phyloP scores from a whole-genome alignment of 2,113 vertebrate genomes.

The Microtus montanus region DNA sequence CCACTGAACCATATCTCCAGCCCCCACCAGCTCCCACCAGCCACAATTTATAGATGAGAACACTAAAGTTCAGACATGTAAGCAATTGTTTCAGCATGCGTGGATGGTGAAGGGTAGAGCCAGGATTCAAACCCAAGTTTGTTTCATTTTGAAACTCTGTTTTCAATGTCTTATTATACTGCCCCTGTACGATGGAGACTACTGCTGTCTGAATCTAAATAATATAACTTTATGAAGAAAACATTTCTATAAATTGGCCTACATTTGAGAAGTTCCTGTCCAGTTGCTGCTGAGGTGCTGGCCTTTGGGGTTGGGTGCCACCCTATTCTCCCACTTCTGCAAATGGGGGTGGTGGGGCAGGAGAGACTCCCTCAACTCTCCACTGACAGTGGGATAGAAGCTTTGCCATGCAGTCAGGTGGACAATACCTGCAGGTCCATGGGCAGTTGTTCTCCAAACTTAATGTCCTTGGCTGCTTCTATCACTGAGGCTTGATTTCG shows the following conservation, averaged over 20 bases:
- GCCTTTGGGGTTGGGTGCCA: neutral
- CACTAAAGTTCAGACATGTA: neutral
- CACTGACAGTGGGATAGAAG: neutral
- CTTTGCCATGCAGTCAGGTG: neutral
- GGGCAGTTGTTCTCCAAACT: slow-evolving; percentile 81
- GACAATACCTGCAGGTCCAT: slow-evolving; percentile 87
- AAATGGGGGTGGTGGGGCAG: neutral
- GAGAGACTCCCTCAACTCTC: neutral
- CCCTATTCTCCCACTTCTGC: neutral
- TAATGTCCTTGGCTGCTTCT: slow-evolving; percentile 83
- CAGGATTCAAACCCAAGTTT: slow-evolving; percentile 15
- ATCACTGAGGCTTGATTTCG: slow-evolving; percentile 86
- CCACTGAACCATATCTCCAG: too few relatives aligned
- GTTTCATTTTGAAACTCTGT: neutral
- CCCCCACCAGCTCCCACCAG: too few relatives aligned
- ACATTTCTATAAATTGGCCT: neutral
- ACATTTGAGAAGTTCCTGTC: neutral
- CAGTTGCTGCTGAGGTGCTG: neutral
- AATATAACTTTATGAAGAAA: neutral
- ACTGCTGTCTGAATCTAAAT: neutral
- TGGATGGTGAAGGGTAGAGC: neutral
- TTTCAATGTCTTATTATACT: neutral
- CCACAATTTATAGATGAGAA: neutral
- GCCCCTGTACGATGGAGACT: neutral
- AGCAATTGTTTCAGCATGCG: neutral